These are phyloP conservation scores for Anser cygnoides DNA, from an alignment of 2,113 vertebrate genomes.

Conservation along the genomic window DNA sequence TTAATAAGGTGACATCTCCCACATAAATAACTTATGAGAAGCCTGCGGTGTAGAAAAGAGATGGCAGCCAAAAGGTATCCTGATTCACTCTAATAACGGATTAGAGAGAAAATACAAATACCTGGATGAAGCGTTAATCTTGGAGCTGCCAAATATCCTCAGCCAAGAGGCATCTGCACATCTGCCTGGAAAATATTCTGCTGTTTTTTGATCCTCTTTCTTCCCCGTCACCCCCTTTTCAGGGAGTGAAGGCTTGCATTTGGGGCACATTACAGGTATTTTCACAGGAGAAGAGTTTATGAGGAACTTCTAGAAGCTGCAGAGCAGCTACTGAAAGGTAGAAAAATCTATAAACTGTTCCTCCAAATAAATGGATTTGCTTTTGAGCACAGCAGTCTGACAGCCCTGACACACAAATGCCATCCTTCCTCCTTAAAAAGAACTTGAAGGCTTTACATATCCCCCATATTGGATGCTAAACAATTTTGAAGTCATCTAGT, in stretches of 20 bases:
- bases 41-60: not conserved
- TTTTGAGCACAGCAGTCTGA: not conserved
- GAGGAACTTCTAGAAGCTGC: not conserved
- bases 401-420: not conserved
- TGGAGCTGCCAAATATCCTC: not conserved
- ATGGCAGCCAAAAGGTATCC: not conserved
- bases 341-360: not conserved
- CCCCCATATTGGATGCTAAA: not conserved
- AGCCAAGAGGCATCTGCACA: not conserved
- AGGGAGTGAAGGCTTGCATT: accelerated
- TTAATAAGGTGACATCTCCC: conserved; percentile 23
- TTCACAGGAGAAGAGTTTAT: not conserved
- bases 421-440: not conserved
- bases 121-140: not conserved
- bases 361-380: not conserved
- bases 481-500: not conserved
- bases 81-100: not conserved
- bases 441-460: not conserved
- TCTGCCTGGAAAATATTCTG: not conserved
- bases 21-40: conserved; percentile 41
- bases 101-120: not conserved
- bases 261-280: accelerated
- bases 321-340: not conserved
- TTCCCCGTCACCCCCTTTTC: not conserved
- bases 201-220: not conserved